Base-by-base conservation (phyloP, 2,888 invertebrate genomes). In the Alloplasta piceator region DNA sequence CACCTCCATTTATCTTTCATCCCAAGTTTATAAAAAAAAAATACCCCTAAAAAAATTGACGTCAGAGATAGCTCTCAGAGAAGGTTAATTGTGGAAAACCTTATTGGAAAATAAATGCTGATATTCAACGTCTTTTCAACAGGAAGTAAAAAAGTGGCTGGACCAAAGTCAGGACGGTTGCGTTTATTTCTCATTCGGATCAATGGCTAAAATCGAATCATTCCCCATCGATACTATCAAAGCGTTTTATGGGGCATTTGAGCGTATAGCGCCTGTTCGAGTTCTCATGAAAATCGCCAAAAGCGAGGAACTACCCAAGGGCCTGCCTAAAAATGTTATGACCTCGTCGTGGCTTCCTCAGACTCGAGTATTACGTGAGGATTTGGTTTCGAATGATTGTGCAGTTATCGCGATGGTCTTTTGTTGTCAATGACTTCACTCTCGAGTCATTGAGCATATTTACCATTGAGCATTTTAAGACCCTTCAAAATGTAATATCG, bases 141-240 rank as follows among this genome's bases (percentile, higher is more conserved):
- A 92, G 92, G 88, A 89, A 9, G 75, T 92, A 0, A 43, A 89
- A 63, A 86, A 89, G 73, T 92, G 89, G 87, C 74, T 92, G 61
- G 89, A 91, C 67, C 87, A 86, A 0, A 89, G 90, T 61, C 80
- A 82, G 2, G 48, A 89, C 38, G 92, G 92, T 0, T 90, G 87
- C 46, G 78, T 92, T 5, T 91, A 89, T 43, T 85, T 92, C 48
- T 89, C 90, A 0, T 91, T 92, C 50, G 92, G 92, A 0, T 91
- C 91, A 0, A 89, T 92, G 88, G 80, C 91, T 4, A 89, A 86
- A 52, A 85, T 91, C 48, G 91, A 91, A 74, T 86, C 90, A 0
- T 91, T 90, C 43, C 86, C 91, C 0, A 82, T 86, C 41, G 48
- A 85, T 16, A 16, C 80, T 0, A 4, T 91, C 0, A 52, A 85